Conservation (phyloP, 2,888 invertebrate genomes). For the Physocephala rufipes region DNA sequence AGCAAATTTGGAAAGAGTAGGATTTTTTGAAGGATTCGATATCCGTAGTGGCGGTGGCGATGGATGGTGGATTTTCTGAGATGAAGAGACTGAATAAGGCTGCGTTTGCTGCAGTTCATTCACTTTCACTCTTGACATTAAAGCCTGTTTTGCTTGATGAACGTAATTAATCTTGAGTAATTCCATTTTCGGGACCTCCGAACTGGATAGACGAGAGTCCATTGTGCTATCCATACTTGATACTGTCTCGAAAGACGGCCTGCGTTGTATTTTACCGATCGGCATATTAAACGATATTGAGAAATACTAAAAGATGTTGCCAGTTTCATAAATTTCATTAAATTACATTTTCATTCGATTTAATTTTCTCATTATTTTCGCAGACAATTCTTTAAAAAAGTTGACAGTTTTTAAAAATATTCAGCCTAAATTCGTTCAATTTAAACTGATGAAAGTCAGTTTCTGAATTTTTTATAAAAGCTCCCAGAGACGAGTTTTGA, state of each 20-base stretch:
- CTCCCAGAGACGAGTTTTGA: no score
- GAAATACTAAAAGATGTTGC: not conserved
- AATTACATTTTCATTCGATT: not conserved
- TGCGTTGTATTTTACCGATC: slow-evolving; percentile 53
- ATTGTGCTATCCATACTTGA: slow-evolving; percentile 54
- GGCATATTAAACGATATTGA: slow-evolving; percentile 51
- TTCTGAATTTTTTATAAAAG: no score
- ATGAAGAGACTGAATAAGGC: not conserved
- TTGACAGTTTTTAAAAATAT: no score
- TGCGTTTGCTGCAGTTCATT: slow-evolving; percentile 22
- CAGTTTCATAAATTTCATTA: not conserved
- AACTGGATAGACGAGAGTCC: slow-evolving; percentile 59
- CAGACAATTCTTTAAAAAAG: no score
- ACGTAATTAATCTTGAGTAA: slow-evolving; percentile 64
- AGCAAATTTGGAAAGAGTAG: slow-evolving; percentile 29
- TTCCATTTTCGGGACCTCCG: slow-evolving; percentile 64
- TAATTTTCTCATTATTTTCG: not conserved
- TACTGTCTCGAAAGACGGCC: slow-evolving; percentile 47
- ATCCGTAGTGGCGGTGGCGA: slow-evolving; percentile 14
- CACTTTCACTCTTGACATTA: slow-evolving; percentile 50
- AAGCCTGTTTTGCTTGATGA: slow-evolving; percentile 59
- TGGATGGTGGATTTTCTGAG: not conserved
- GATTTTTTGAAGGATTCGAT: slow-evolving; percentile 10
- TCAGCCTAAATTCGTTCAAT: no score
- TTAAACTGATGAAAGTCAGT: no score